A percentile compares a stretch with the other conserved stretches of the same genome.
Conservation (phyloP, 2,113 vertebrate genomes). For the Pica pica region DNA sequence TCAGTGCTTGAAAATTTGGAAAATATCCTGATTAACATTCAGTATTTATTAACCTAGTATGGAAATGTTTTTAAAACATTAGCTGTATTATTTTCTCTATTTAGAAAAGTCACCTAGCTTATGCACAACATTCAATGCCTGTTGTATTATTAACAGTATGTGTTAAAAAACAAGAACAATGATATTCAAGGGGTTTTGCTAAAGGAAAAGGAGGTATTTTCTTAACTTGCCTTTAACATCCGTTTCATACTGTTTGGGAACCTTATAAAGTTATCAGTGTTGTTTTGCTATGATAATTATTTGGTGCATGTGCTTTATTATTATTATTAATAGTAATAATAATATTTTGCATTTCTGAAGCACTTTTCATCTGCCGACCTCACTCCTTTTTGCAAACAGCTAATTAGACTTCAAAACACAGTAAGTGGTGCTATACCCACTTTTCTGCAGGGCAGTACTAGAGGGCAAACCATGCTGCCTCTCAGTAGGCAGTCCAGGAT, state of each 20-base stretch:
- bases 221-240: neutral
- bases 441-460: constrained; percentile 38
- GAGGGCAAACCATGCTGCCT: constrained; percentile 46
- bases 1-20: constrained; percentile 33
- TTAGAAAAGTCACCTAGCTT: neutral
- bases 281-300: neutral
- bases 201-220: neutral
- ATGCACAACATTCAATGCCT: neutral
- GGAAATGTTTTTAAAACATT: constrained; percentile 1
- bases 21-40: constrained; percentile 26
- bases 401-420: constrained; percentile 63
- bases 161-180: neutral
- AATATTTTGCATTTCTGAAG: constrained; percentile 58
- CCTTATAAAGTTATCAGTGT: neutral
- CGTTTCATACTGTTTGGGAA: neutral
- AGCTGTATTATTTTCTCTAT: neutral
- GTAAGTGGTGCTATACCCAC: constrained; percentile 51
- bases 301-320: neutral
- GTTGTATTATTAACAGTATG: neutral
- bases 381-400: constrained; percentile 49
- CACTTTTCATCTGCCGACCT: constrained; percentile 41
- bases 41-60: constrained; percentile 27
- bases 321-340: constrained; percentile 17
- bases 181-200: neutral
- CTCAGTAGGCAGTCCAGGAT: constrained; percentile 37